Evolutionary conservation across 1,140 invertebrate species (phyloP), one percentile per base, ranked within the genome.

Genomic region (Drosophila sproati): DNA sequence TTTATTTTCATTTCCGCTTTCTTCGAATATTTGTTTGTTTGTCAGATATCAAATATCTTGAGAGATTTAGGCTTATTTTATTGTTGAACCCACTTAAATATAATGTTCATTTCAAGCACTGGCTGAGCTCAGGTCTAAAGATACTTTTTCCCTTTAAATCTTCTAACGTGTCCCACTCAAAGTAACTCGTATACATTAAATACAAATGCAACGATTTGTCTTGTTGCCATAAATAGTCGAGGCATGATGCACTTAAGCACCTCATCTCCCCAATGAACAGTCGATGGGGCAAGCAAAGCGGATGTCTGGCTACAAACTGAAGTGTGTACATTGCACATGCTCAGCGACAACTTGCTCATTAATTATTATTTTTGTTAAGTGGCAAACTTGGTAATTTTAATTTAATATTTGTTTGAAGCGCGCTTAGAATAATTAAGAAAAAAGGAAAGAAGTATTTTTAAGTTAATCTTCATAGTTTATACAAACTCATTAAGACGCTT

Each of bases 261-360:
- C 57, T 50, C 45, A 73, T 28, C 32, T 67, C 20, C 28, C n/a
- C 7, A 39, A 52, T 8, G n/a, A 54, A 37, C 48, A 62, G 54
- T 28, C 50, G 59, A 31, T 56, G 47, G n/a, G 55, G 35, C 41
- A 20, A 3, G 8, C 32, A 20, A 66, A 12, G 43, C 62, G 69
- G 69, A 72, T 72, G 45, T 51, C 12, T 45, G 43, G 52, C 45
- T 43, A 35, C 39, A 35, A 3, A 28, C n/a, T 8, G 10, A 54
- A 29, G 32, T 20, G 48, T n/a, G 37, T 29, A 5, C 41, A 4
- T 20, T 55, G 34, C 52, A n/a, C 59, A 68, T 31, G 34, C 32
- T 54, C 47, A 32, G 29, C 37, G 32, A 20, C 34, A 45, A 54
- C 48, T 54, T 20, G 37, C 37, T 47, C 12, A 5, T 31, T 50